Evolutionary conservation across 2,113 vertebrate genomes (phyloP), one percentile per base, ranked within the genome.

Genomic region (Onychostoma macrolepis): DNA sequence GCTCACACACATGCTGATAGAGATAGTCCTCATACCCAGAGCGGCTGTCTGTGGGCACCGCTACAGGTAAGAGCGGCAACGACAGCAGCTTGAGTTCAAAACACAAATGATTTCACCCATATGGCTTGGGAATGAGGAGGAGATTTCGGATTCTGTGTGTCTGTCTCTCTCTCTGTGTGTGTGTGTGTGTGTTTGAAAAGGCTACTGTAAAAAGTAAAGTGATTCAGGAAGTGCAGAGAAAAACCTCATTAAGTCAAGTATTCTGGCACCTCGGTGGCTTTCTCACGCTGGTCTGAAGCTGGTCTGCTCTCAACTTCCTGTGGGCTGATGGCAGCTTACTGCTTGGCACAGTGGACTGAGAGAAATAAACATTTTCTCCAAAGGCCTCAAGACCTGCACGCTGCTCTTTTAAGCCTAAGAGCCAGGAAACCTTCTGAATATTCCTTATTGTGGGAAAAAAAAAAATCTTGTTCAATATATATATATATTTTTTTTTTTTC

Each of bases 271-370:
- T 56, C 17, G 28, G 65, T 71, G 86, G 58, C 69, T 84, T 83
- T 72, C 71, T 85, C 83, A 81, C 87, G 13, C 67, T 82, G 80
- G 80, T 82, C 85, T 81, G 53, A 86, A 45, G 80, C 80, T 86
- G 13, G 36, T 86, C 38, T 80, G 48, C 48, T 80, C 83, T 61
- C 58, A 78, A 74, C 38, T 84, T 50, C 63, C 72, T 80, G 71
- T 41, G 78, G 82, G 86, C 74, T 77, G 48, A 83, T 58, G 82
- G 84, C 76, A 82, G 82, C 36, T 79, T 71, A 53, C 83, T 38
- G 38, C 72, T 87, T 74, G 76, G n/a, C 72, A 65, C 41, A 83
- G 38, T 75, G 82, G 83, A 80, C 77, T 63, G 61, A 85, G 75
- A 48, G 28, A 71, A 75, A 48, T 43, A 76, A 86, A 43, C 72